These are phyloP conservation scores for Nymphalis io DNA, from an alignment of 1,140 invertebrate species.

Conservation along the genomic window DNA sequence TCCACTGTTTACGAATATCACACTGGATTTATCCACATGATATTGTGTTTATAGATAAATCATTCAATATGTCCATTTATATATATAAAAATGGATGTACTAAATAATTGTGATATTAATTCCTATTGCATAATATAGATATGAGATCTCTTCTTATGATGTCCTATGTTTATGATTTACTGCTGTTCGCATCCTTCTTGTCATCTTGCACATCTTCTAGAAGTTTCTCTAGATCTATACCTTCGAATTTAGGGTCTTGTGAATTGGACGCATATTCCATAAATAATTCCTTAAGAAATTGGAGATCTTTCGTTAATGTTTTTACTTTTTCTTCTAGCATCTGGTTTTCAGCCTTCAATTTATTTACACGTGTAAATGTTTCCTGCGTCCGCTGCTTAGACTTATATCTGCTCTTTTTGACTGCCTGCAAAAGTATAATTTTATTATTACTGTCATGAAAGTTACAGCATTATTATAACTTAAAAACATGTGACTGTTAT, in stretches of 20 bases:
- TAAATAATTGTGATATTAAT: no score
- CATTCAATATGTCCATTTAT: no score
- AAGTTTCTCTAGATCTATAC: constrained; percentile 80
- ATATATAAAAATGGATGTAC: no score
- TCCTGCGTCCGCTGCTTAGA: constrained; percentile 91
- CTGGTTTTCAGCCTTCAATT: constrained; percentile 91
- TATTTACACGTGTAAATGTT: constrained; percentile 88
- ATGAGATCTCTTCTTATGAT: no score
- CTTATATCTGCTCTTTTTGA: constrained; percentile 93
- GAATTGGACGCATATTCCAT: constrained; percentile 87
- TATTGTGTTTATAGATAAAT: no score
- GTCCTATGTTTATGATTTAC: constrained; percentile 10
- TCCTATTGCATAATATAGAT: no score
- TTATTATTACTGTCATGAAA: no score
- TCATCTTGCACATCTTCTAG: constrained; percentile 77
- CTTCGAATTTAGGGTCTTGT: constrained; percentile 76
- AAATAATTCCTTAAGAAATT: constrained; percentile 93
- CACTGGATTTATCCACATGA: no score
- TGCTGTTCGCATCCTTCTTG: constrained; percentile 45
- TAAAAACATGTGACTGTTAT: no score
- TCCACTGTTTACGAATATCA: no score
- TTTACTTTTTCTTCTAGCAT: constrained; percentile 92
- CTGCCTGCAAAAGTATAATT: constrained; percentile 83
- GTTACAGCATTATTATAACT: no score
- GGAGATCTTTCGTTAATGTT: constrained; percentile 90